Evolutionary conservation across 2,888 invertebrate genomes (phyloP).

Genomic region (Conops quadrifasciatus): DNA sequence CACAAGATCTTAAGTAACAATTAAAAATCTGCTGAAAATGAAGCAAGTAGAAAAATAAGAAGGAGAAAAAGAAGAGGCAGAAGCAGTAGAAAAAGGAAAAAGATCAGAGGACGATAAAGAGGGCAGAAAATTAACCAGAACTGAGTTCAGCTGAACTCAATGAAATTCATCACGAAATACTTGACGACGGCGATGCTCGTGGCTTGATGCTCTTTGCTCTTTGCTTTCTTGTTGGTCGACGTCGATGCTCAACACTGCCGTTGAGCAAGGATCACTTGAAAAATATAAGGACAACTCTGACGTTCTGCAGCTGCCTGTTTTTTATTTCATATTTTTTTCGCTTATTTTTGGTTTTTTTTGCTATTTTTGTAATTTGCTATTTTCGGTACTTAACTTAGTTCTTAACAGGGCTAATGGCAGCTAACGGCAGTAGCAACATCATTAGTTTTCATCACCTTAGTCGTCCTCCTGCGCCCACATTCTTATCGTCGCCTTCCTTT

Average conservation of each 20-base stretch:
- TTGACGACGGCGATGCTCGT: constrained; percentile 5
- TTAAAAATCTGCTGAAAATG: constrained; percentile 18
- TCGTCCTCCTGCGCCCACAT: too few species aligned
- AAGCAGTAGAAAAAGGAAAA: background rate
- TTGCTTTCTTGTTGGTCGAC: too few species aligned
- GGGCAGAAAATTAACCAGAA: constrained; percentile 3
- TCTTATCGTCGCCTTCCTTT: too few species aligned
- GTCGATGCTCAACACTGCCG: too few species aligned
- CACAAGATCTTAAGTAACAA: constrained; percentile 1
- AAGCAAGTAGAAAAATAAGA: background rate
- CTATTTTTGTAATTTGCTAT: constrained; percentile 28
- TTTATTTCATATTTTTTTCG: constrained; percentile 20
- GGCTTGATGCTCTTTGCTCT: too few species aligned
- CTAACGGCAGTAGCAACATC: background rate
- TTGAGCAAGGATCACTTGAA: constrained; percentile 24
- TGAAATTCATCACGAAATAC: constrained; percentile 3
- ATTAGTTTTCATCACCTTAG: too few species aligned
- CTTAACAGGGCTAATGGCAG: constrained; percentile 4
- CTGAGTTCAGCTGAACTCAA: background rate
- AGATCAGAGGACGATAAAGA: background rate
- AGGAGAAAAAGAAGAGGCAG: background rate
- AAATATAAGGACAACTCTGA: background rate
- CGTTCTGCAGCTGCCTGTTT: constrained; percentile 10
- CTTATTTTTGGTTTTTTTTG: constrained; percentile 30
- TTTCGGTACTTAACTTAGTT: constrained; percentile 20